Conservation (phyloP, 2,888 invertebrate genomes). For the Coremacera marginata region DNA sequence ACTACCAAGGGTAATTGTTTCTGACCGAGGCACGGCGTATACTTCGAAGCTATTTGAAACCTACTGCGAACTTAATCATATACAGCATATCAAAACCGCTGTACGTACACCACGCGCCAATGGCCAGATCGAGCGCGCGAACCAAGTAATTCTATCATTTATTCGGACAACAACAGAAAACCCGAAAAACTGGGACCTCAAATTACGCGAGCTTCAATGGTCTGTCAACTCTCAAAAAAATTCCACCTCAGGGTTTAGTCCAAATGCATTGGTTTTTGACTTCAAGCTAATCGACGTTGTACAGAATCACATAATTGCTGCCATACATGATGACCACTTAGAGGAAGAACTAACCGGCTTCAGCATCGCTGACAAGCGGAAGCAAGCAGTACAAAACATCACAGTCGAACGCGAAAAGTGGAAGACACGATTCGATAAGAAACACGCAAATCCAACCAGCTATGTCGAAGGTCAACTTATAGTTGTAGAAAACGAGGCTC, state of each 20-base stretch:
- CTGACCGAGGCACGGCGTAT: not conserved
- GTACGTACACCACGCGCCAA: no score
- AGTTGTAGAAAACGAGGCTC: constrained; percentile 39
- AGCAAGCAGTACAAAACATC: constrained; percentile 33
- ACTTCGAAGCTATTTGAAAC: no score
- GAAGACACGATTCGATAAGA: constrained; percentile 41
- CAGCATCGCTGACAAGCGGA: constrained; percentile 27
- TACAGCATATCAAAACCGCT: no score
- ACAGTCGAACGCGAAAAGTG: constrained; percentile 35
- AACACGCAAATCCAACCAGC: constrained; percentile 30
- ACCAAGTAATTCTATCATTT: constrained; percentile 46
- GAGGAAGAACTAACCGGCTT: constrained; percentile 15
- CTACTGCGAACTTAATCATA: no score
- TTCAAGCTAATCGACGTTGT: constrained; percentile 39
- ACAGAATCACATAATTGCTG: constrained; percentile 36
- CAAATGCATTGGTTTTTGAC: constrained; percentile 47
- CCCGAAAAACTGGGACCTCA: constrained; percentile 42
- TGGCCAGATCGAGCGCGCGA: constrained; percentile 45
- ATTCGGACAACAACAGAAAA: constrained; percentile 47
- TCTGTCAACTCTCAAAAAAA: constrained; percentile 42
- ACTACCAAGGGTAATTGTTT: constrained; percentile 28
- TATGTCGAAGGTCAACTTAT: constrained; percentile 39
- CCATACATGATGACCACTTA: constrained; percentile 35
- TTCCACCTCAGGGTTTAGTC: constrained; percentile 39
- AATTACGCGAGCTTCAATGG: constrained; percentile 46